Conservation (phyloP, 2,113 vertebrate genomes). For the Puma concolor region DNA sequence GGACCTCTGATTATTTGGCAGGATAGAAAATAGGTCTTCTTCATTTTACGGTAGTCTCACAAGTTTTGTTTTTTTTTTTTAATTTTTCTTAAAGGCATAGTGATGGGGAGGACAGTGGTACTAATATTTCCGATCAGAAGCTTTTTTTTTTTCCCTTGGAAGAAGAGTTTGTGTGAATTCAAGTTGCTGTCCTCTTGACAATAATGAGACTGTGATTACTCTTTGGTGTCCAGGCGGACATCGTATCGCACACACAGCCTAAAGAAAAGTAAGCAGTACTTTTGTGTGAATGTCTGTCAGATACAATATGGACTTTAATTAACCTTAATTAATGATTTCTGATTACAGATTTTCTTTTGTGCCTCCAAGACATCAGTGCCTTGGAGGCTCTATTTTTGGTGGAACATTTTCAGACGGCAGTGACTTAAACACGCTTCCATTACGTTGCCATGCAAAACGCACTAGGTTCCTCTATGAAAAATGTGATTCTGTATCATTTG, state of each 20-base stretch:
- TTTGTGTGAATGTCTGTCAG: slow-evolving; percentile 6
- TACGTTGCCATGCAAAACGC: neutral
- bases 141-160: neutral
- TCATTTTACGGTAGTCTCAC: slow-evolving; percentile 47
- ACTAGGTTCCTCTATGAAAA: neutral
- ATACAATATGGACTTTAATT: slow-evolving; percentile 29
- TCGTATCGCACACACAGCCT: neutral
- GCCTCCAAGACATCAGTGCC: neutral
- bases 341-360: slow-evolving; percentile 45
- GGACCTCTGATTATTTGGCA: slow-evolving; percentile 53
- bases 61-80: neutral
- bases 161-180: slow-evolving; percentile 48
- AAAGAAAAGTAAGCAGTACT: slow-evolving; percentile 36
- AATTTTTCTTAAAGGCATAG: neutral
- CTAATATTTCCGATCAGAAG: slow-evolving; percentile 34
- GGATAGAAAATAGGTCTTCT: slow-evolving; percentile 56
- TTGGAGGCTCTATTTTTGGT: neutral
- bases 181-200: neutral
- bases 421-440: neutral
- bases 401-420: neutral
- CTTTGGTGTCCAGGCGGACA: slow-evolving; percentile 1
- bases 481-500: neutral
- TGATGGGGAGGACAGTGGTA: neutral
- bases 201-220: neutral
- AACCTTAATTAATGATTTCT: slow-evolving; percentile 59